phyloP scores from a whole-genome alignment of 2,113 vertebrate species.

The Osmerus mordax region DNA sequence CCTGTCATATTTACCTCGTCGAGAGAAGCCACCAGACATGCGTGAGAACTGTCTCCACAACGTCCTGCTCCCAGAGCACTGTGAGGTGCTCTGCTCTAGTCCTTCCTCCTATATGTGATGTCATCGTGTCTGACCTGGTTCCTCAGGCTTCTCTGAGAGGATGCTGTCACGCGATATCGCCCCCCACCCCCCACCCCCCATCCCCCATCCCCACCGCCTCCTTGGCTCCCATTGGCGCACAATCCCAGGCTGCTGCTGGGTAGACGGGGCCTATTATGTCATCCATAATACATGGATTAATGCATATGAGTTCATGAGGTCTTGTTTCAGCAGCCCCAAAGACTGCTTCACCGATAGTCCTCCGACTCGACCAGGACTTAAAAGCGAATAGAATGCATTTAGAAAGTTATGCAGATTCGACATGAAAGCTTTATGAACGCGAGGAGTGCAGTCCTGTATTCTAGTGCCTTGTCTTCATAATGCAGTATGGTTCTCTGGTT shows the following conservation, averaged over 20 bases:
- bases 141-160: conserved; percentile 59
- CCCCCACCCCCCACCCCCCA: not conserved
- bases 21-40: no score
- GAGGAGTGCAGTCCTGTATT: no score
- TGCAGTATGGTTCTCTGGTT: no score
- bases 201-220: no score
- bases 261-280: conserved; percentile 31
- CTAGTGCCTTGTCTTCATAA: no score
- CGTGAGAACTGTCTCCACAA: no score
- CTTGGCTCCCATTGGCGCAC: no score
- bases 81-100: no score
- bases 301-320: conserved; percentile 34
- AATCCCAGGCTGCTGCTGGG: conserved; percentile 23
- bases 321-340: conserved; percentile 9
- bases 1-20: no score
- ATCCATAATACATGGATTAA: conserved; percentile 58
- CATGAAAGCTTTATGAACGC: not conserved
- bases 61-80: no score
- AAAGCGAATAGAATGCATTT: no score
- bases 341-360: not conserved
- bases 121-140: conserved; percentile 72
- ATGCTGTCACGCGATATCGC: conserved; percentile 57
- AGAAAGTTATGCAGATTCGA: not conserved
- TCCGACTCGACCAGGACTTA: not conserved
- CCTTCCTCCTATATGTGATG: conserved; percentile 32